A percentile compares a stretch with the other conserved stretches of the same genome.
phyloP scores from a whole-genome alignment of 2,797 vertebrate genomes.

The Mormyrops attenuatus region DNA sequence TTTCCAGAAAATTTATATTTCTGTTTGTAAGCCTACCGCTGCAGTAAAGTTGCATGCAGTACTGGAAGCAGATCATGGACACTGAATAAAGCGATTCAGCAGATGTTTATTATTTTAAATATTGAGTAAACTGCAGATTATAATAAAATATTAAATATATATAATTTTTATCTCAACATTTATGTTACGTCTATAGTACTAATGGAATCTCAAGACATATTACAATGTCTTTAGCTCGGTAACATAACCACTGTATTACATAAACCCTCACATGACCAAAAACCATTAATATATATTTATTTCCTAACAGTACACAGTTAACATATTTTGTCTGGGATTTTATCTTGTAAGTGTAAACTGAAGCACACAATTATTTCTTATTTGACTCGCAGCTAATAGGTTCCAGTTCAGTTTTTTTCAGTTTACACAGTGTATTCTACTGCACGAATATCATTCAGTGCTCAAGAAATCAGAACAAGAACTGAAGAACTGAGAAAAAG shows the following conservation, averaged over 20 bases:
- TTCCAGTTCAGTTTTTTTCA: background rate
- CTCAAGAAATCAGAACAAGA: background rate
- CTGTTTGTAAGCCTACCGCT: constrained; percentile 16
- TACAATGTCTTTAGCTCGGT: background rate
- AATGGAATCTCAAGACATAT: background rate
- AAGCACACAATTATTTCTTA: background rate
- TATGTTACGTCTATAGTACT: constrained; percentile 5
- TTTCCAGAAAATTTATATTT: constrained; percentile 18
- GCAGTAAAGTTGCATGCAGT: constrained; percentile 3
- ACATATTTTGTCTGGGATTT: background rate
- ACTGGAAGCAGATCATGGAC: constrained; percentile 12
- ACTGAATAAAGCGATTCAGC: constrained; percentile 17
- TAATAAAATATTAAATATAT: background rate
- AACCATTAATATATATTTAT: background rate
- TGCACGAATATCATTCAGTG: background rate
- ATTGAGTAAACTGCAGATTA: constrained; percentile 7
- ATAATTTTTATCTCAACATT: background rate
- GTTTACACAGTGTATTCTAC: background rate
- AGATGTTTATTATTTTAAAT: constrained; percentile 1
- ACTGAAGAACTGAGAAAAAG: background rate
- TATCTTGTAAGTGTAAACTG: background rate
- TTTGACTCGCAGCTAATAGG: background rate
- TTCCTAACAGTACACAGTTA: background rate
- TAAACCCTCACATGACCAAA: constrained; percentile 1
- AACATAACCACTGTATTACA: background rate